phyloP scores from a whole-genome alignment of 2,113 vertebrate species.

The Xerus inauris region DNA sequence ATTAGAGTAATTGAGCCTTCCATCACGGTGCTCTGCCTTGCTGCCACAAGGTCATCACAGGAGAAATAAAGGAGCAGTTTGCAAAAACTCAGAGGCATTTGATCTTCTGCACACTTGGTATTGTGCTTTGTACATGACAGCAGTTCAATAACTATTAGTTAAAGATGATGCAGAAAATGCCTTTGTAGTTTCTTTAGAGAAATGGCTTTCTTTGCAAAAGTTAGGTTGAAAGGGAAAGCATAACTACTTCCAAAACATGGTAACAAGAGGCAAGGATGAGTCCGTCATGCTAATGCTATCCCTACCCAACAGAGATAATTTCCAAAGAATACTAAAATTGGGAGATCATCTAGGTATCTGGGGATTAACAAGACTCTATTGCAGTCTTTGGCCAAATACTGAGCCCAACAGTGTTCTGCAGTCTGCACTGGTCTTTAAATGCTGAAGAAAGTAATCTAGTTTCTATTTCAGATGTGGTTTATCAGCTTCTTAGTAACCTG shows the following conservation, averaged over 20 bases:
- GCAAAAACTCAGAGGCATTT: background rate
- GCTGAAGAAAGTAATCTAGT: background rate
- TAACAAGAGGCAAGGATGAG: conserved; percentile 6
- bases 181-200: conserved; percentile 60
- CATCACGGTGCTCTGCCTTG: background rate
- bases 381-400: background rate
- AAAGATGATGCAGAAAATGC: conserved; percentile 42
- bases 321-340: background rate
- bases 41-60: conserved; percentile 4
- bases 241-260: conserved; percentile 49
- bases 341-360: background rate
- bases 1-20: conserved; percentile 1
- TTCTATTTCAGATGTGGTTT: conserved; percentile 25
- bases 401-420: background rate
- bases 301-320: background rate
- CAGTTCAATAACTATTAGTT: conserved; percentile 31
- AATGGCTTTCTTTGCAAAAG: conserved; percentile 62
- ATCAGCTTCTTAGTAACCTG: background rate
- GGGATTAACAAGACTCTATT: background rate
- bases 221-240: conserved; percentile 47
- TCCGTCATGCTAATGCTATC: conserved; percentile 26
- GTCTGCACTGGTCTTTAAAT: background rate
- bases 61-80: background rate
- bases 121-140: background rate
- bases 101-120: background rate